These are phyloP conservation scores for Mesitornis unicolor DNA, from an alignment of 2,113 vertebrate species.

Conservation along the genomic window DNA sequence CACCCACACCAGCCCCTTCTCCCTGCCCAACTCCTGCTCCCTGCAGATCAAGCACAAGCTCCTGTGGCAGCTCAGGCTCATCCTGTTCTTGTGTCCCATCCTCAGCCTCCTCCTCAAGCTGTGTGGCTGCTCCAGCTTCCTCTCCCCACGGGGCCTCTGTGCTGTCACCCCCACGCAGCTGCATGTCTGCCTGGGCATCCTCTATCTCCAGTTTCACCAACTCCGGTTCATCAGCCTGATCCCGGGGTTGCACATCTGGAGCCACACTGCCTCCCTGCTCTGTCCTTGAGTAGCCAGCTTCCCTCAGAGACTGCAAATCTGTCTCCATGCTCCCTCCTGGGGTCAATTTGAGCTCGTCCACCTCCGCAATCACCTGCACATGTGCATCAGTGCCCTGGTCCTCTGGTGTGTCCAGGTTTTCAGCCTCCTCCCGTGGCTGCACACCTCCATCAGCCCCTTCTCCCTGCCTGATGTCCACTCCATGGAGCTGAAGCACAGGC, in stretches of 20 bases:
- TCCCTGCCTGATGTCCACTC: not conserved
- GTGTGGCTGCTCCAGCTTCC: fast-evolving
- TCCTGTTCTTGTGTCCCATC: fast-evolving
- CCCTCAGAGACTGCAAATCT: no score
- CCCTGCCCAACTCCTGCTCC: not conserved
- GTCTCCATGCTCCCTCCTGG: no score
- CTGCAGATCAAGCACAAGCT: fast-evolving
- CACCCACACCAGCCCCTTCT: fast-evolving
- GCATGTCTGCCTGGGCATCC: no score
- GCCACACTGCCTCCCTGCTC: not conserved
- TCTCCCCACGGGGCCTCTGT: not conserved
- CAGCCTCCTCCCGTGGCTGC: no score
- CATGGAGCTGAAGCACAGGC: not conserved
- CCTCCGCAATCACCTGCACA: no score
- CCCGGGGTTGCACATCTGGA: no score
- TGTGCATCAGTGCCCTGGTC: no score
- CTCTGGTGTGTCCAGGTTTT: no score
- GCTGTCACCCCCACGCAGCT: no score
- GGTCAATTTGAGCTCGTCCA: no score
- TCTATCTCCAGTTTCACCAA: no score
- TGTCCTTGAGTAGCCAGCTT: fast-evolving
- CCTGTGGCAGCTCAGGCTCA: fast-evolving
- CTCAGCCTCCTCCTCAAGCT: fast-evolving
- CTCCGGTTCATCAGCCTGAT: no score
- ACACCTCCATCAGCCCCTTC: not conserved